phyloP scores from a whole-genome alignment of 1,140 invertebrate genomes.

The Pogonomyrmex barbatus region DNA sequence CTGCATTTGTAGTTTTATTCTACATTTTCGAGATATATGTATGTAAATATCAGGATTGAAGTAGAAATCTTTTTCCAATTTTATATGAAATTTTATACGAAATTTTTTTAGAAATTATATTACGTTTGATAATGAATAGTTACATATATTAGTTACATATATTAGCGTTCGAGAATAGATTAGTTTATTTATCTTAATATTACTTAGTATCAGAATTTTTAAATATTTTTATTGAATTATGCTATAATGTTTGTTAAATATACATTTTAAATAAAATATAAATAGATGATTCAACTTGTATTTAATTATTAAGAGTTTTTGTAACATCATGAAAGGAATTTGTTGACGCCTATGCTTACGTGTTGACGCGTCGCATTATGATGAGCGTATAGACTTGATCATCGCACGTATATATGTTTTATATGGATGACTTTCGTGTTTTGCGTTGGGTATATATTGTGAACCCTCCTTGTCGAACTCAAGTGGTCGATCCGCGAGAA shows the following conservation, averaged over 20 bases:
- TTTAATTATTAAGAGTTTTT: background rate
- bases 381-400: conserved; percentile 49
- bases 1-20: background rate
- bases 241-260: background rate
- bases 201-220: background rate
- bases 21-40: background rate
- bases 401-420: conserved; percentile 61
- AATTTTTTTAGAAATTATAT: background rate
- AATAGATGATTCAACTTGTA: background rate
- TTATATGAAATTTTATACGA: background rate
- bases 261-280: background rate
- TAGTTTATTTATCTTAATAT: background rate
- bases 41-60: background rate
- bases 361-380: conserved; percentile 40
- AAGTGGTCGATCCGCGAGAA: conserved; percentile 55
- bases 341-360: conserved; percentile 11
- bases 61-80: background rate
- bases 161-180: background rate
- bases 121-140: background rate
- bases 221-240: background rate
- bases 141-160: too few relatives aligned
- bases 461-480: conserved; percentile 50
- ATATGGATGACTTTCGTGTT: conserved; percentile 54
- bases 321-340: background rate
- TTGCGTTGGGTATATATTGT: conserved; percentile 54